phyloP scores from a whole-genome alignment of 2,797 vertebrate species.

The Poliocrania exsul region DNA sequence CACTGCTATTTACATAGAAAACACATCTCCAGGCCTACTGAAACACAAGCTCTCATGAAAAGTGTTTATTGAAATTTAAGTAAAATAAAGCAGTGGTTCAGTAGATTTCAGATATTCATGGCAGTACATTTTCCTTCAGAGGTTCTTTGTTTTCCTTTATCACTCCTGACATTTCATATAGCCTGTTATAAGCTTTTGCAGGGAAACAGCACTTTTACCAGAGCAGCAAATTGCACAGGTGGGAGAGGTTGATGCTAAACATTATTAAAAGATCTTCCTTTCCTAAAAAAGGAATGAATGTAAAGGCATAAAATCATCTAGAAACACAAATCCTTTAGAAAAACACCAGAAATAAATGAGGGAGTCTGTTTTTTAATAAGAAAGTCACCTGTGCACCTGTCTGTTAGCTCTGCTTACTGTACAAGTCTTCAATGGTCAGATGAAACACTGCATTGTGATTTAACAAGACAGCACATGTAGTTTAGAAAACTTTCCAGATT shows the following conservation, averaged over 20 bases:
- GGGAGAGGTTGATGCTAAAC: not conserved
- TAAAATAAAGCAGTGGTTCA: not conserved
- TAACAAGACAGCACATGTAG: not conserved
- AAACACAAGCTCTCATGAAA: constrained; percentile 23
- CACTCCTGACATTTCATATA: constrained; percentile 49
- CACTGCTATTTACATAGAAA: constrained; percentile 39
- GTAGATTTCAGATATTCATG: constrained; percentile 24
- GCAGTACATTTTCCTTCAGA: constrained; percentile 23
- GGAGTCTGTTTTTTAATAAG: not conserved
- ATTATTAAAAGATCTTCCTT: constrained; percentile 53
- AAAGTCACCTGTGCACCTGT: not conserved
- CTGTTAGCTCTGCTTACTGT: not conserved
- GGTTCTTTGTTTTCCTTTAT: constrained; percentile 36
- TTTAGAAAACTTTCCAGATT: constrained; percentile 12
- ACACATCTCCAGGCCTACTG: not conserved
- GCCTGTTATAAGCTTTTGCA: not conserved
- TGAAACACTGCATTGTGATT: not conserved
- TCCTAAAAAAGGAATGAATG: constrained; percentile 28
- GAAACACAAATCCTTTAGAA: not conserved
- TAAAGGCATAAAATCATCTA: not conserved
- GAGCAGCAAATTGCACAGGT: not conserved
- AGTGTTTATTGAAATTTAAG: constrained; percentile 39
- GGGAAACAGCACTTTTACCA: not conserved
- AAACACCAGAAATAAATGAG: not conserved
- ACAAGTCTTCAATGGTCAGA: not conserved